Base-by-base conservation (phyloP, 2,797 vertebrate species). In the Cryptoblepharus egeriae region DNA sequence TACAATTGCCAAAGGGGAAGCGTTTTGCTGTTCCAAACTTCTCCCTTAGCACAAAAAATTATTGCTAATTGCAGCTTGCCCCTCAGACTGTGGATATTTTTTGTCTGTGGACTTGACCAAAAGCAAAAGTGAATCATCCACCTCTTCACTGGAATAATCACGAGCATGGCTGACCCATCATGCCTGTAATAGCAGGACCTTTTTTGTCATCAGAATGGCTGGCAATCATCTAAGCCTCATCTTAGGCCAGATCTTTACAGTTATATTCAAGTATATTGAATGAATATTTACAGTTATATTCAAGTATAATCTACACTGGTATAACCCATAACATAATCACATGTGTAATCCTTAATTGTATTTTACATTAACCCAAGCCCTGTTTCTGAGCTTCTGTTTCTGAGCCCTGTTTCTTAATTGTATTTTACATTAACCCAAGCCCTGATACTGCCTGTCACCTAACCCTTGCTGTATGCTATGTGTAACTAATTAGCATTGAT, bases 31-130 rank as follows among this genome's bases (percentile, higher is more conserved):
- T n/a, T 60, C 5, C 42, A 28, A n/a, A 7, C 24, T 69, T 57
- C 16, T 72, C 16, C 57, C 24, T n/a, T 80, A 20, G 4, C 32
- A 49, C 55, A 55, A 73, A 6, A 35, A 39, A 49, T n/a, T n/a
- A 35, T 35, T 2, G 18, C 12, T 13, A 1, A 72, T 3, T 37
- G 68, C 0, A 0, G 4, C 13, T 13, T 71, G n/a, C 73, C 42
- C 61, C 32, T 30, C 79, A 76, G 0, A 73, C n/a, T n/a, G 4
- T 4, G 52, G 63, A 69, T 74, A 7, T 55, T 39, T 60, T 39
- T 58, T 61, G 30, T 5, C n/a, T 2, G 16, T 4, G 45, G 49
- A 16, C 8, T 70, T 26, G 49, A 20, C 26, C 64, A 16, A 39
- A 20, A 75, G 7, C 10, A 52, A 15, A 61, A 18, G 18, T 79